phyloP scores from a whole-genome alignment of 35 echinoderm and acorn worm species.

The Apostichopus parvimensis region DNA sequence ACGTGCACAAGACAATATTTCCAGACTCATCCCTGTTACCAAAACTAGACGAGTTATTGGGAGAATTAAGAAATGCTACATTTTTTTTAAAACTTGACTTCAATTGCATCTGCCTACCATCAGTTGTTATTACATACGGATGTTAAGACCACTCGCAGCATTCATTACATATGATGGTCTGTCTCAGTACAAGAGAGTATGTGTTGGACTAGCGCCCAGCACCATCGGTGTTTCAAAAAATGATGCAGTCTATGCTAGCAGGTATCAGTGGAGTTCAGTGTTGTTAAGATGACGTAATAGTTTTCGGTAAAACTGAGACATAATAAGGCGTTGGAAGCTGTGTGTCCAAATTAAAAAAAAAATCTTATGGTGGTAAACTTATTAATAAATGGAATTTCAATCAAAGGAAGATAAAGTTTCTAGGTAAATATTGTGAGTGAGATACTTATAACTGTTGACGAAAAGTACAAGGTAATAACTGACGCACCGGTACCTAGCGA shows the following conservation, averaged over 20 bases:
- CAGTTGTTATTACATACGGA: constrained; percentile 49
- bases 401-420: constrained; percentile 19
- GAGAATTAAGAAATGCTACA: constrained; percentile 48
- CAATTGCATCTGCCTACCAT: constrained; percentile 38
- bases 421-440: neutral
- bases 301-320: constrained; percentile 60
- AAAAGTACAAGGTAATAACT: neutral
- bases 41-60: constrained; percentile 48
- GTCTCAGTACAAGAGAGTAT: constrained; percentile 58
- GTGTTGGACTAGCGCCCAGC: constrained; percentile 67
- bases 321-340: constrained; percentile 29
- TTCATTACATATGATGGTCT: constrained; percentile 72
- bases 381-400: constrained; percentile 60
- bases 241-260: neutral
- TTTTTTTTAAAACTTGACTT: constrained; percentile 24
- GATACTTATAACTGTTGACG: neutral
- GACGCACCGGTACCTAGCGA: neutral
- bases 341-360: constrained; percentile 24
- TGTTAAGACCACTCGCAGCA: constrained; percentile 41
- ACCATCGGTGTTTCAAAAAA: constrained; percentile 67
- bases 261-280: too few relatives aligned
- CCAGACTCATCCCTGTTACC: constrained; percentile 18
- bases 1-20: constrained; percentile 64
- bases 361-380: constrained; percentile 22
- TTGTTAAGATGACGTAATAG: constrained; percentile 77